Base-by-base conservation (phyloP, 1,140 invertebrate species). In the Aphidius gifuensis region DNA sequence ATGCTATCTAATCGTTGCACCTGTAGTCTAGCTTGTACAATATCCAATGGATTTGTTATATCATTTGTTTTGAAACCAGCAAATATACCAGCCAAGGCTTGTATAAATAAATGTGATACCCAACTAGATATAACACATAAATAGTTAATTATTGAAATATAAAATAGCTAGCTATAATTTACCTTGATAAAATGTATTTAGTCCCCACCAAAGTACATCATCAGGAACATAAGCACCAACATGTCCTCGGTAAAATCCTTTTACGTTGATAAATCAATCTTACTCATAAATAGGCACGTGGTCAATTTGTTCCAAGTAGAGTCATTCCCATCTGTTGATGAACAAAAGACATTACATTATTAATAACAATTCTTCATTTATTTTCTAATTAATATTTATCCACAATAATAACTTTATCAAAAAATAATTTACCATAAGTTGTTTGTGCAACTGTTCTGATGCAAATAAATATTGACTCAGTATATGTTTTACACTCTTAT, bases 191-290 rank as follows among this genome's bases (percentile, higher is more conserved):
- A 91, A 84, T 63, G 94, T 93, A 83, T 98, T 89, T n/a, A n/a
- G n/a, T n/a, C n/a, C 89, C 96, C 96, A 98, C 95, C 96, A 98
- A 21, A 97, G 83, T 8, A 94, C 96, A 61, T 93, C 96, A 77
- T 95, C 97, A 6, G 96, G 95, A 61, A 97, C 94, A 81, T 96
- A 98, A 5, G 93, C 91, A 65, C 90, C 93, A 40, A 90, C 83
- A 77, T 98, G 98, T 1, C 96, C 96, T 66, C 94, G 83, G 76
- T 98, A 98, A 81, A 96, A 98, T 3, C 95, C 96, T 65, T 82
- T 76, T 9, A 94, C 84, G 82, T 64, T 83, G 80, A 77, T 93
- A 93, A 64, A 95, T 86, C 51, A 87, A 83, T 43, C 78, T 84
- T 9, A 81, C 64, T 8, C 85, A 85, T 63, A 92, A 81, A 66